These are phyloP conservation scores for Spinus pinus DNA, from an alignment of 2,797 vertebrate genomes.

Conservation along the genomic window DNA sequence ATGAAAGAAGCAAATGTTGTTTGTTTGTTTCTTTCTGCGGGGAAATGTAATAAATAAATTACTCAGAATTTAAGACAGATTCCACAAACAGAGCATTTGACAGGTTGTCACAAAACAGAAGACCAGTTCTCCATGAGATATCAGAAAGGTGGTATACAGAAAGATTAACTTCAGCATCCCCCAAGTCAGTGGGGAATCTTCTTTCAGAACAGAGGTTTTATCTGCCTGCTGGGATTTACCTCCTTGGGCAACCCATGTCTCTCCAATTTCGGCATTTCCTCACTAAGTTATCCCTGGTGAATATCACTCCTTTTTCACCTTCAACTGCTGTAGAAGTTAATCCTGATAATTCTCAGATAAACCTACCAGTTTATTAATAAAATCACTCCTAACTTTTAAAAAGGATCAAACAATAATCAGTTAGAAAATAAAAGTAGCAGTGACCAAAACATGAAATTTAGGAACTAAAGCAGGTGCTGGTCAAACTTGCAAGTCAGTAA, in stretches of 20 bases:
- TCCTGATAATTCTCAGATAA: not conserved
- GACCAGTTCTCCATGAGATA: not conserved
- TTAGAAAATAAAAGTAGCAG: not conserved
- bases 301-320: not conserved
- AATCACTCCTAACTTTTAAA: not conserved
- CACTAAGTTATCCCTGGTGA: not conserved
- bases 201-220: not conserved
- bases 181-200: not conserved
- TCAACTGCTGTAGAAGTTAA: not conserved
- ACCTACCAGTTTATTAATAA: not conserved
- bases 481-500: not conserved
- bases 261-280: not conserved
- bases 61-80: not conserved
- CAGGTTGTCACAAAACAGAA: not conserved
- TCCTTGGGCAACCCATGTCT: not conserved
- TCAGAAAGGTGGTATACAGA: not conserved
- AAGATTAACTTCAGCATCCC: not conserved
- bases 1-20: slow-evolving; percentile 30
- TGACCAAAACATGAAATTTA: not conserved
- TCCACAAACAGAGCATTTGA: not conserved
- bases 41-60: slow-evolving; percentile 9
- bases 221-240: not conserved
- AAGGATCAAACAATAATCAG: not conserved
- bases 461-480: not conserved
- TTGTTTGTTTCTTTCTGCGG: slow-evolving; percentile 31